Evolutionary conservation across 2,888 invertebrate genomes (phyloP).

Genomic region (Apotomis turbidana): DNA sequence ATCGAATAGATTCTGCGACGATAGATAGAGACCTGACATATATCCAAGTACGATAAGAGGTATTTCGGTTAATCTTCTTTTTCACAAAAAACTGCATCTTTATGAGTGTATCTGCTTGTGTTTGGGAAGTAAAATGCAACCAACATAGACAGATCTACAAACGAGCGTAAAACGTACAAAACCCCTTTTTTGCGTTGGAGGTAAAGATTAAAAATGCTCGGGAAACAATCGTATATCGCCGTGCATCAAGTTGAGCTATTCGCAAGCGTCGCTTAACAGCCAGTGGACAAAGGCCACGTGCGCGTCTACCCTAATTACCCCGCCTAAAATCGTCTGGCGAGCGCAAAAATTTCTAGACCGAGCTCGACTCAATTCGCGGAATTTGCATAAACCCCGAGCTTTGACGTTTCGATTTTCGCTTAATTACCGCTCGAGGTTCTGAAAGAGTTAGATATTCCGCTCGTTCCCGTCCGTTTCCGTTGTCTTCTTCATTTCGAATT

Average conservation of each 20-base stretch:
- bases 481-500: conserved; percentile 67
- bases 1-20: too few relatives aligned
- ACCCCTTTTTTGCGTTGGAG: neutral
- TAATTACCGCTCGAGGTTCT: conserved; percentile 75
- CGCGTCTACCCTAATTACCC: conserved; percentile 69
- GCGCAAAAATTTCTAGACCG: conserved; percentile 72
- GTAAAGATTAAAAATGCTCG: neutral
- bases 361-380: conserved; percentile 75
- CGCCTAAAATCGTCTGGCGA: conserved; percentile 69
- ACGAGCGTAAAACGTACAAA: too few relatives aligned
- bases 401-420: conserved; percentile 82
- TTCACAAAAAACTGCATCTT: too few relatives aligned
- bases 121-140: too few relatives aligned
- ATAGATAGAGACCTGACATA: too few relatives aligned
- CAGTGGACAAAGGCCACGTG: conserved; percentile 42
- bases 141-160: too few relatives aligned
- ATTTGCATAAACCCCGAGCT: conserved; percentile 79
- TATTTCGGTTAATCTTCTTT: too few relatives aligned
- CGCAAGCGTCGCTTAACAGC: neutral
- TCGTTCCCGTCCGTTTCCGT: conserved; percentile 65
- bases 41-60: too few relatives aligned
- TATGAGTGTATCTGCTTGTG: too few relatives aligned
- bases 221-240: conserved; percentile 1
- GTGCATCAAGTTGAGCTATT: neutral
- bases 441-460: conserved; percentile 75